A percentile compares a stretch with the other conserved stretches of the same genome.
phyloP scores from a whole-genome alignment of 2,888 invertebrate genomes.

The Lobophora halterata region DNA sequence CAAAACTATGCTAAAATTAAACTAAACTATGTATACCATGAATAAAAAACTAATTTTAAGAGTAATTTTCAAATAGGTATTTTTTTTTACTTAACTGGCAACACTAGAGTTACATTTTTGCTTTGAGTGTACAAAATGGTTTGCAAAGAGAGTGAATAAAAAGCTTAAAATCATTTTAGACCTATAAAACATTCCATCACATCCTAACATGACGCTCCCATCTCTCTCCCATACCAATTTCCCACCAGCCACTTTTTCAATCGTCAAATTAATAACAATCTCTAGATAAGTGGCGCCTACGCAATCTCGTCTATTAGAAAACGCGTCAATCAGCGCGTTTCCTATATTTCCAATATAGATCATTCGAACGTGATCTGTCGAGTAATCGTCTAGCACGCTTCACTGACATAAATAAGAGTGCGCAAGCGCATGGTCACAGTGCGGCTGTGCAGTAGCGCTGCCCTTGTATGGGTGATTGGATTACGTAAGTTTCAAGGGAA shows the following conservation, averaged over 20 bases:
- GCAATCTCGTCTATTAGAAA: slow-evolving; percentile 38
- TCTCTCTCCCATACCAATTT: slow-evolving; percentile 1
- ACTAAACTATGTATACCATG: too few relatives aligned
- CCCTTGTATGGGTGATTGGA: neutral
- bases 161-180: too few relatives aligned
- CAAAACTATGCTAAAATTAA: too few relatives aligned
- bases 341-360: slow-evolving; percentile 36
- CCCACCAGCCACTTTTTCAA: slow-evolving; percentile 22
- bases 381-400: slow-evolving; percentile 33
- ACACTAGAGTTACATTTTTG: too few relatives aligned
- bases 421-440: slow-evolving; percentile 27
- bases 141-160: too few relatives aligned
- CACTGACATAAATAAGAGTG: slow-evolving; percentile 37
- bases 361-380: slow-evolving; percentile 28
- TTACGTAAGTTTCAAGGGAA: neutral
- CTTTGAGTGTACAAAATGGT: too few relatives aligned
- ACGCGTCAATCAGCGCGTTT: slow-evolving; percentile 34
- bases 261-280: slow-evolving; percentile 31
- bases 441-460: slow-evolving; percentile 16
- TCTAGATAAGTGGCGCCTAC: slow-evolving; percentile 30
- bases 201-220: slow-evolving; percentile 3
- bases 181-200: neutral
- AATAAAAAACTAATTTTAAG: too few relatives aligned
- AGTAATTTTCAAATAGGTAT: too few relatives aligned
- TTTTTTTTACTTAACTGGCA: too few relatives aligned